phyloP scores from a whole-genome alignment of 2,888 invertebrate species.

The Cryptus viduatorius region DNA sequence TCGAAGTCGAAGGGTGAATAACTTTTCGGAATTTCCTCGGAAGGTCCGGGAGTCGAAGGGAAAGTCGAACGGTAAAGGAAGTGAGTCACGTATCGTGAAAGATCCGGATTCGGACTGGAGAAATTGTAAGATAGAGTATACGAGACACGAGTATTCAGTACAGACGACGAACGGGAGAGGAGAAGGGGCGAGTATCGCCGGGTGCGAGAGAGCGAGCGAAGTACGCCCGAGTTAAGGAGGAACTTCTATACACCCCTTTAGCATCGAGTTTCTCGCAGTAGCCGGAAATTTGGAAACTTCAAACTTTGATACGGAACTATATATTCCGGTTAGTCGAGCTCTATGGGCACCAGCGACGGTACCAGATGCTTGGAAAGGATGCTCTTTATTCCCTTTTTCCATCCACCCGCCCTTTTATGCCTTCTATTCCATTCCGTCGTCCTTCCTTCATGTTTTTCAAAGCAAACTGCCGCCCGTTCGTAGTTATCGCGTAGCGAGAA shows the following conservation, averaged over 20 bases:
- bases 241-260: constrained; percentile 63
- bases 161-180: not conserved
- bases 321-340: constrained; percentile 10
- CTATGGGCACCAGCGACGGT: not conserved
- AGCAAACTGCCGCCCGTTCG: not conserved
- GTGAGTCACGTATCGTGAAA: not conserved
- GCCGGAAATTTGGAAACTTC: constrained; percentile 82
- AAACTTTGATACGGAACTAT: constrained; percentile 67
- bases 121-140: constrained; percentile 6
- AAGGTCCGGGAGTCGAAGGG: not conserved
- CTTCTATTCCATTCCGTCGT: constrained; percentile 1
- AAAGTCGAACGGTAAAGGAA: constrained; percentile 1
- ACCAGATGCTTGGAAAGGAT: constrained; percentile 17
- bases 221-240: constrained; percentile 72
- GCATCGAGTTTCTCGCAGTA: constrained; percentile 53
- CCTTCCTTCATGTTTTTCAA: constrained; percentile 15
- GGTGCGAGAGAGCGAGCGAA: constrained; percentile 32
- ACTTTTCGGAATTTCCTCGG: not conserved
- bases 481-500: constrained; percentile 6
- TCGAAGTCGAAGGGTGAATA: constrained; percentile 5
- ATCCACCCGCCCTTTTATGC: not conserved
- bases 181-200: not conserved
- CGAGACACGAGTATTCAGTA: not conserved
- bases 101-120: not conserved
- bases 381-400: constrained; percentile 19